These are phyloP conservation scores for Yoshiicerus persimilis DNA, from an alignment of 1,140 invertebrate species.

Conservation along the genomic window DNA sequence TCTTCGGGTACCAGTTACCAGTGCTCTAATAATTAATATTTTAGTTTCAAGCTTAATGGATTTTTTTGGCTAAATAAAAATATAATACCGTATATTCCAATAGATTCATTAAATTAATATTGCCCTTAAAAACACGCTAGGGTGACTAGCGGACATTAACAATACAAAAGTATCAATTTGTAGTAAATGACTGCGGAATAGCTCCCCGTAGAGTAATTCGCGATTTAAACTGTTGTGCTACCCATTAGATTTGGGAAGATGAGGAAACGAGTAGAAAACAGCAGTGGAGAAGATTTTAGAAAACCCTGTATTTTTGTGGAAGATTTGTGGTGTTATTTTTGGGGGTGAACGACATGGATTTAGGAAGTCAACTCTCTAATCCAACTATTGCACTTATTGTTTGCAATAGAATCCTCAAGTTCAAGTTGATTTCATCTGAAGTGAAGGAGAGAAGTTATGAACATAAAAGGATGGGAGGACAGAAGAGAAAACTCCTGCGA, in stretches of 20 bases:
- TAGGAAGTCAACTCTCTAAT: neutral
- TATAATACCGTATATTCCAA: no score
- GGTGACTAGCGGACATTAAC: neutral
- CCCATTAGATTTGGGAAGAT: neutral
- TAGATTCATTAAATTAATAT: no score
- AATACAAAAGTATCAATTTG: neutral
- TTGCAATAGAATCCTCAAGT: conserved; percentile 6
- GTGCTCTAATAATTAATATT: neutral
- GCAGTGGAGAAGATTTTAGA: neutral
- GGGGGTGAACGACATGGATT: neutral
- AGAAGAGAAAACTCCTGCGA: no score
- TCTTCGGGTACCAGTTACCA: no score
- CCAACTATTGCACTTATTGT: neutral
- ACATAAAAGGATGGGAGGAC: neutral
- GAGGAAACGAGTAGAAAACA: neutral
- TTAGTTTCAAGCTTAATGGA: neutral
- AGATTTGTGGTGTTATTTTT: neutral
- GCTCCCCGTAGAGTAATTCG: neutral
- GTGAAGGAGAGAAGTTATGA: conserved; percentile 17
- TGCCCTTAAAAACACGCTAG: no score
- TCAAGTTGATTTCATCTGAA: neutral
- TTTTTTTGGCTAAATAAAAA: neutral
- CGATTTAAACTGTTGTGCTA: neutral
- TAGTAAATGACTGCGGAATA: neutral
- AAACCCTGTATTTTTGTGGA: neutral